phyloP scores from a whole-genome alignment of 1,140 invertebrate genomes.

The Bombus superbus region DNA sequence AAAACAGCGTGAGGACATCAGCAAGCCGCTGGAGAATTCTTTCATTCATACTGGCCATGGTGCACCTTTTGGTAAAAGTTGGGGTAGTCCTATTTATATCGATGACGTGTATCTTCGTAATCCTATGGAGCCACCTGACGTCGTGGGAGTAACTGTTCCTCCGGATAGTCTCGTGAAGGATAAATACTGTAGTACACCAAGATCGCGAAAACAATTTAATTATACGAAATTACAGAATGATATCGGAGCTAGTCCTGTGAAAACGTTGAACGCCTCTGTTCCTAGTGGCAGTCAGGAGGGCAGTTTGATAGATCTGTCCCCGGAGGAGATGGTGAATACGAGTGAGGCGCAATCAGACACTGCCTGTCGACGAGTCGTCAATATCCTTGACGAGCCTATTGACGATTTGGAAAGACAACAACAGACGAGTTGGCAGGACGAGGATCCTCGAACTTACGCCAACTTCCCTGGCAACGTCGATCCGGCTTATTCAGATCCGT shows the following conservation, averaged over 20 bases:
- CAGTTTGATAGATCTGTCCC: conserved; percentile 85
- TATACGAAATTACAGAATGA: conserved; percentile 91
- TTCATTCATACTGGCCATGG: conserved; percentile 93
- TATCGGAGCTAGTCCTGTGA: conserved; percentile 76
- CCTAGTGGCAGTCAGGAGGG: conserved; percentile 82
- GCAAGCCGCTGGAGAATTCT: conserved; percentile 91
- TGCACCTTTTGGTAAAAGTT: conserved; percentile 90
- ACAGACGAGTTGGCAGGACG: conserved; percentile 72
- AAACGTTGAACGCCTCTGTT: conserved; percentile 82
- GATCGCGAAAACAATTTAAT: conserved; percentile 87
- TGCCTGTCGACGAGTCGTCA: conserved; percentile 80
- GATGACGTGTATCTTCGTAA: conserved; percentile 92
- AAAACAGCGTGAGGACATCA: conserved; percentile 88
- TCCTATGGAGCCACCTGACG: conserved; percentile 92
- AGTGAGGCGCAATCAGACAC: conserved; percentile 59
- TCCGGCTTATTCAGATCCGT: conserved; percentile 80
- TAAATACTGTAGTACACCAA: conserved; percentile 81
- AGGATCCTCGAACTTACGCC: conserved; percentile 76
- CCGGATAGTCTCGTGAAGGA: conserved; percentile 74
- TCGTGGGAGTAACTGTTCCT: conserved; percentile 83
- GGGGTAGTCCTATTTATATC: conserved; percentile 93
- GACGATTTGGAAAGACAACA: conserved; percentile 79
- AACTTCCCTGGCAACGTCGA: conserved; percentile 74
- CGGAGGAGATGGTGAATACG: conserved; percentile 80
- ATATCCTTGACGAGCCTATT: conserved; percentile 90